phyloP scores from a whole-genome alignment of 2,888 invertebrate genomes.

The Alentia gelatinosa region DNA sequence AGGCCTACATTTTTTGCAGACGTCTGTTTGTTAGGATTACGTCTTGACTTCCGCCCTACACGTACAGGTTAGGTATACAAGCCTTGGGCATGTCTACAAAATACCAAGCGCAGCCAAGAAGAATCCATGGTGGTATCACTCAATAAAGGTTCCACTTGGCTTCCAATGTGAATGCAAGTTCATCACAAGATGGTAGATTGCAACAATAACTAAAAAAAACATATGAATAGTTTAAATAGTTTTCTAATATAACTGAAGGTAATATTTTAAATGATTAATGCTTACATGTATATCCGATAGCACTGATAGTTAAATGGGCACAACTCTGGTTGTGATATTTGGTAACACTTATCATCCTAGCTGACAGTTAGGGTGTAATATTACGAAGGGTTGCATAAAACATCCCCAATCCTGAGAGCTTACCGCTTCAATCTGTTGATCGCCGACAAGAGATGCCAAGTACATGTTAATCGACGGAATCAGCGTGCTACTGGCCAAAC shows the following conservation, averaged over 20 bases:
- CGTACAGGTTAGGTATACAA: neutral
- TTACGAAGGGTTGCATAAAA: neutral
- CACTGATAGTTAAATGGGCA: too few species aligned
- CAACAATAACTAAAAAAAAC: too few species aligned
- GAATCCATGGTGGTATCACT: neutral
- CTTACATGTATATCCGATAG: too few species aligned
- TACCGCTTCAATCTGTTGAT: conserved; percentile 27
- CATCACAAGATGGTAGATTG: too few species aligned
- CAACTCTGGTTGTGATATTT: too few species aligned
- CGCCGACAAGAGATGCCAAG: conserved; percentile 42
- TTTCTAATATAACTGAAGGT: too few species aligned
- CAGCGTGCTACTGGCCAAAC: conserved; percentile 37
- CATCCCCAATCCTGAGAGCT: neutral
- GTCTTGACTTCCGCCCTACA: neutral
- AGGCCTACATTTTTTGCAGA: too few species aligned
- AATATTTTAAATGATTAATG: too few species aligned
- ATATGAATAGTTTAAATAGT: too few species aligned
- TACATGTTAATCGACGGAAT: conserved; percentile 48
- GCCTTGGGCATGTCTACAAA: neutral
- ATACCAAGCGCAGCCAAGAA: neutral
- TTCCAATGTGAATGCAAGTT: too few species aligned
- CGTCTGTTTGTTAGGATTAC: too few species aligned
- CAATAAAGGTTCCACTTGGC: neutral
- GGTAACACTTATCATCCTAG: too few species aligned
- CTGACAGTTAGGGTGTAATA: neutral